Evolutionary conservation across 2,888 invertebrate species (phyloP), one percentile per base, ranked within the genome.

Genomic region (Lissonota sp.): DNA sequence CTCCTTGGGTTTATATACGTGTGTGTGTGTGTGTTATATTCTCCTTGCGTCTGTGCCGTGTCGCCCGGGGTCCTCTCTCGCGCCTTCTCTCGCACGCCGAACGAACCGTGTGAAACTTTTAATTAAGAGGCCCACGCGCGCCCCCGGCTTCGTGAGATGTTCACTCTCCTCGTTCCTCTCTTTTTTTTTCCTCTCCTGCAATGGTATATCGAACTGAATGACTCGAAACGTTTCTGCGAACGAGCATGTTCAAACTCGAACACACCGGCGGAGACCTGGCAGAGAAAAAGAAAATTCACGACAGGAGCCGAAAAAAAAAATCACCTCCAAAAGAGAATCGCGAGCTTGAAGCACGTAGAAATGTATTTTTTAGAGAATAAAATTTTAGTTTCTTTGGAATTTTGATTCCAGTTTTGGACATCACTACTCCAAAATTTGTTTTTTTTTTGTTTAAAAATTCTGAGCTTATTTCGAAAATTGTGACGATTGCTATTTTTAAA

Each of bases 101-200:
- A 71, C 71, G 77, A 79, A 84, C 87, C 84, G 88, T 88, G 87
- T 85, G 87, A 89, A 89, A 89, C 87, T 89, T 89, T 89, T 89
- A 89, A 89, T 89, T 89, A 87, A 88, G 88, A 86, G 88, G 86
- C 87, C 86, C 87, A 84, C 85, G 86, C 84, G 84, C 79, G 81
- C 82, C 75, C 51, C 53, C 53, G 58, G 75, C 12, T 62, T 53
- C 60, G 60, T 60, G 62, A 67, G 67, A 75, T 53, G 7, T 37
- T 44, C 79, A 75, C 76, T 75, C 70, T 72, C 72, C 73, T 63
- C 60, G 60, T 67, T 49, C 51, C 66, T 42, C 78, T 16, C 49
- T 37, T 26, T 26, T 26, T 26, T 26, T 26, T 26, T 26, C 26
- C 26, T 26, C 26, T 26, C 4, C 10, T 10, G 44, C 44, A 14